Evolutionary conservation across 2,888 invertebrate species (phyloP).

Genomic region (Bugulina stolonifera): DNA sequence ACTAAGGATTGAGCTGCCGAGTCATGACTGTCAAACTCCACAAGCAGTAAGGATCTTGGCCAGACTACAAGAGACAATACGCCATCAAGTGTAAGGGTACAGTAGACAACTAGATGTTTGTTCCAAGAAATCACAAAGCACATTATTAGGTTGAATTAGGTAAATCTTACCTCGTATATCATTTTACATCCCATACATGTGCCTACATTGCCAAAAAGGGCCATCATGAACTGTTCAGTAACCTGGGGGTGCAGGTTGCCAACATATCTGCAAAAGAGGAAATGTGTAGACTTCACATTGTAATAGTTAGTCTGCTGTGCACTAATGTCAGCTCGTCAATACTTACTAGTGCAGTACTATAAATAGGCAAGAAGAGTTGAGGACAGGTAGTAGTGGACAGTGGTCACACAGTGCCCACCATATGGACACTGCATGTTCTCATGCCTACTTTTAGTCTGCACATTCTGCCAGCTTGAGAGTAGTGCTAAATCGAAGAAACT

Average conservation of each 20-base stretch:
- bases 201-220: slow-evolving; percentile 94
- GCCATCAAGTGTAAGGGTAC: neutral
- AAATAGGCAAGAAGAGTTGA: too few relatives aligned
- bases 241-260: slow-evolving; percentile 92
- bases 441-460: too few relatives aligned
- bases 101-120: neutral
- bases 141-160: neutral
- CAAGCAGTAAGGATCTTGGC: slow-evolving; percentile 99
- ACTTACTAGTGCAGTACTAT: slow-evolving; percentile 22
- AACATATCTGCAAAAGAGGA: slow-evolving; percentile 65
- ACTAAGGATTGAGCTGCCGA: slow-evolving; percentile 93
- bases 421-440: too few relatives aligned
- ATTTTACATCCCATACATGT: slow-evolving; percentile 97
- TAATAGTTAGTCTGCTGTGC: too few relatives aligned
- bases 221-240: slow-evolving; percentile 87
- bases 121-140: neutral
- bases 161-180: slow-evolving; percentile 72
- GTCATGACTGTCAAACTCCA: slow-evolving; percentile 93
- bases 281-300: slow-evolving; percentile 20
- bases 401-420: too few relatives aligned
- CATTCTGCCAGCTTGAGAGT: too few relatives aligned
- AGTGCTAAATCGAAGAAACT: too few relatives aligned
- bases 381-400: too few relatives aligned
- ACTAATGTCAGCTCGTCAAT: neutral
- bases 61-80: slow-evolving; percentile 61